Evolutionary conservation across 1,140 invertebrate genomes (phyloP).

Genomic region (Drosophila subpulchrella): DNA sequence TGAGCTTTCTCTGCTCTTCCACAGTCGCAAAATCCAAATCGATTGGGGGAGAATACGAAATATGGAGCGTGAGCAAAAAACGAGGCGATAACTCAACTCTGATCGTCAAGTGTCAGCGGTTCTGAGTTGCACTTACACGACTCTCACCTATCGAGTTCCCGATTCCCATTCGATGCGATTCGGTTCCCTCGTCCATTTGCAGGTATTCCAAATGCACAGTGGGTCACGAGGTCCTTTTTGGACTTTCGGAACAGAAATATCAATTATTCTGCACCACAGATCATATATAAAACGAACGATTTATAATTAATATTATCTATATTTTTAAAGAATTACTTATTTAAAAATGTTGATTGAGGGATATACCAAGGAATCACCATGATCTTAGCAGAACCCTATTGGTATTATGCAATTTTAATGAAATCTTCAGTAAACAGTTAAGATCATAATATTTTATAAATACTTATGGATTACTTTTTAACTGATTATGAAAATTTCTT

Average conservation of each 20-base stretch:
- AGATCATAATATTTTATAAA: too few relatives aligned
- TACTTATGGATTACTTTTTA: neutral
- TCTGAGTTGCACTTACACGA: conserved; percentile 41
- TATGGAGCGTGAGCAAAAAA: conserved; percentile 28
- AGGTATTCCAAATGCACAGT: conserved; percentile 19
- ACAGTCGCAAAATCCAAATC: conserved; percentile 28
- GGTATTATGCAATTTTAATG: too few relatives aligned
- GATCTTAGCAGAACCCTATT: too few relatives aligned
- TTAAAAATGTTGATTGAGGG: too few relatives aligned
- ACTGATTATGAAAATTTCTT: neutral
- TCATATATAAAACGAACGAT: neutral
- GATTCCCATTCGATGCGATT: neutral
- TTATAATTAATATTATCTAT: too few relatives aligned
- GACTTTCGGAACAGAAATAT: neutral
- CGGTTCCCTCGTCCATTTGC: conserved; percentile 2
- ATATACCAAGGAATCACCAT: too few relatives aligned
- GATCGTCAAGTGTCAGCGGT: conserved; percentile 58
- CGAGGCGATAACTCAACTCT: conserved; percentile 60
- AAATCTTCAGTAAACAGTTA: too few relatives aligned
- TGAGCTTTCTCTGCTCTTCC: conserved; percentile 31
- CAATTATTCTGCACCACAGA: neutral
- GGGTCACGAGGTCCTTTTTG: neutral
- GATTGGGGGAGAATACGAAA: conserved; percentile 5
- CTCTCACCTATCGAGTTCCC: conserved; percentile 1
- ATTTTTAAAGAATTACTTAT: too few relatives aligned